Conservation (phyloP, 2,113 vertebrate genomes). For the Scolopax mira region DNA sequence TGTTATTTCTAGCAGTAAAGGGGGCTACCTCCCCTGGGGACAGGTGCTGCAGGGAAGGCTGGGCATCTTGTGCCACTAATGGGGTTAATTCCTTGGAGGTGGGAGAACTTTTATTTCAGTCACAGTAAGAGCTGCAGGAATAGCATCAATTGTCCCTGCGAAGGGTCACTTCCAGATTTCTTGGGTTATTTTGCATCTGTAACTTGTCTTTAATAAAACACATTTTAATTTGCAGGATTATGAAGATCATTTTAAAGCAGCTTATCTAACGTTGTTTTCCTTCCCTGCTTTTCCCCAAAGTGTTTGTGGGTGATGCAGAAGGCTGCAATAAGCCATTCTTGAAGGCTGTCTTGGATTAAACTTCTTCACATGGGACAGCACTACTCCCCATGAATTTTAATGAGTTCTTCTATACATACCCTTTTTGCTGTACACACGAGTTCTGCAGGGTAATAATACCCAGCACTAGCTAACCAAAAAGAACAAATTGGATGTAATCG, state of each 20-base stretch:
- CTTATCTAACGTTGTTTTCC: conserved; percentile 1
- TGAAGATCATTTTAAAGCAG: conserved; percentile 22
- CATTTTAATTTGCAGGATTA: conserved; percentile 22
- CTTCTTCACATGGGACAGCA: conserved; percentile 2
- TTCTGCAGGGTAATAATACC: background rate
- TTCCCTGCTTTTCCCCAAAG: background rate
- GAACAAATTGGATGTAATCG: background rate
- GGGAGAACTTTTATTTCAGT: background rate
- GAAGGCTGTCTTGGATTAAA: background rate
- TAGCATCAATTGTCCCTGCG: background rate
- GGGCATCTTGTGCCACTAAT: fast-evolving
- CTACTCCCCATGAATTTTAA: background rate
- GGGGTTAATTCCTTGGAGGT: background rate
- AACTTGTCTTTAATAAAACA: background rate
- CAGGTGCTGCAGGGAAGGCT: background rate
- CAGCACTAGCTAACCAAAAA: background rate
- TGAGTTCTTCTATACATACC: background rate
- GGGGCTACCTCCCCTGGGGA: background rate
- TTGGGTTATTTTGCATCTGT: background rate
- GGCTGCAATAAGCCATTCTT: background rate
- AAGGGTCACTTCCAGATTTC: background rate
- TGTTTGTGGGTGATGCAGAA: background rate
- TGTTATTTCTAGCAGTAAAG: background rate
- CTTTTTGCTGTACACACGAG: fast-evolving
- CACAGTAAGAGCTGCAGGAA: background rate